Percentiles rank a stretch among this genome's conserved stretches.
phyloP scores from a whole-genome alignment of 2,888 invertebrate genomes.

The Scaptodrosophila latifasciaeformis region DNA sequence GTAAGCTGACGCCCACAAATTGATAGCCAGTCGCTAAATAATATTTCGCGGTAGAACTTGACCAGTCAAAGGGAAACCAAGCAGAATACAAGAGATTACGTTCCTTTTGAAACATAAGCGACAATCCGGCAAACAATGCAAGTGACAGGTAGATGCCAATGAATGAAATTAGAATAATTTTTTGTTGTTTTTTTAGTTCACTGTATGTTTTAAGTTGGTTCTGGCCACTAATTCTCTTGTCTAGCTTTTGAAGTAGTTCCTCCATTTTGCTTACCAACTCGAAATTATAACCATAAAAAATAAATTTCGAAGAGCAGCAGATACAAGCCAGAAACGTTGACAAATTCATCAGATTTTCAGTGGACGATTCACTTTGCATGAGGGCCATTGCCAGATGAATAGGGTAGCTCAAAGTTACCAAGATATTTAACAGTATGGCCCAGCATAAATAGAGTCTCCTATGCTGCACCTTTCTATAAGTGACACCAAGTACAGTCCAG shows the following conservation, averaged over 20 bases:
- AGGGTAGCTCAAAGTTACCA: not conserved
- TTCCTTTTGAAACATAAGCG: conserved; percentile 39
- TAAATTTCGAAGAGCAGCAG: not conserved
- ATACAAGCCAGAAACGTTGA: not conserved
- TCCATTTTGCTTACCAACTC: conserved; percentile 17
- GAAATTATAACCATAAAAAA: not conserved
- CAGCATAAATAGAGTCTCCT: not conserved
- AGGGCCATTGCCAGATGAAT: not conserved
- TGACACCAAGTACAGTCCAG: not conserved
- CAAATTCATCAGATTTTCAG: not conserved
- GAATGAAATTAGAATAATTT: conserved; percentile 33
- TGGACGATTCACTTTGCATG: not conserved
- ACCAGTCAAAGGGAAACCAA: conserved; percentile 65
- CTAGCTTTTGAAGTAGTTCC: conserved; percentile 30
- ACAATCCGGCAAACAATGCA: conserved; percentile 42
- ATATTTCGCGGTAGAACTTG: conserved; percentile 37
- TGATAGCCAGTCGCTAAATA: conserved; percentile 53
- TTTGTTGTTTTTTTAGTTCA: conserved; percentile 28
- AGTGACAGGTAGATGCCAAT: conserved; percentile 39
- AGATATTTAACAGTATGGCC: not conserved
- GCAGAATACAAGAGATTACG: conserved; percentile 56
- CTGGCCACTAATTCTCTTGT: conserved; percentile 31
- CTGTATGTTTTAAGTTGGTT: conserved; percentile 36
- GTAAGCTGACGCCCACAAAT: conserved; percentile 40
- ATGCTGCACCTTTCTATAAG: no score